Evolutionary conservation across 2,113 vertebrate genomes (phyloP).

Genomic region (Fulica atra): DNA sequence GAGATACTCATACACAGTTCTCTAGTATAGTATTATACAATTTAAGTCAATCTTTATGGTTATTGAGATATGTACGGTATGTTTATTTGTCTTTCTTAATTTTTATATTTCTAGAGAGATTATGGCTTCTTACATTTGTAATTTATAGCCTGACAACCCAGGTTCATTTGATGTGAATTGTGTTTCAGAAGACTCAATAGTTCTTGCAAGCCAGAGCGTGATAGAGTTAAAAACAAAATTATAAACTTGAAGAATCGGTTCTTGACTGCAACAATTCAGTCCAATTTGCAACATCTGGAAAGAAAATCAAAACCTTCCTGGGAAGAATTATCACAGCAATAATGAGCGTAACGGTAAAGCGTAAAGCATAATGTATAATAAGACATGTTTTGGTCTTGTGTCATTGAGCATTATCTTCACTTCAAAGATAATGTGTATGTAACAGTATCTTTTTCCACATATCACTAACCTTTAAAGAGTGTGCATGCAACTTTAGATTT

Average conservation of each 20-base stretch:
- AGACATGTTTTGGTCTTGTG: constrained; percentile 28
- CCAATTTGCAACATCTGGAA: constrained; percentile 35
- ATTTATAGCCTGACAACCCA: not conserved
- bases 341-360: not conserved
- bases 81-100: not conserved
- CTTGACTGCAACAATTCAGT: not conserved
- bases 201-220: not conserved
- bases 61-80: not conserved
- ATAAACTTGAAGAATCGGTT: not conserved
- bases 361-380: constrained; percentile 18
- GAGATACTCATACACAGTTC: not conserved
- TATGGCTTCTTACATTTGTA: not conserved
- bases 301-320: constrained; percentile 37
- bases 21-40: not conserved
- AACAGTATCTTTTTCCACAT: constrained; percentile 11
- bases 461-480: constrained; percentile 29
- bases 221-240: not conserved
- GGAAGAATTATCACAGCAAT: constrained; percentile 34
- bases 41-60: not conserved
- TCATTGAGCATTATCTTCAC: constrained; percentile 34
- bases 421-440: constrained; percentile 11
- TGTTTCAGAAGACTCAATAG: not conserved
- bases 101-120: not conserved
- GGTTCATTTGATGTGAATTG: not conserved
- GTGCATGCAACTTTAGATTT: constrained; percentile 5